Evolutionary conservation across 2,888 invertebrate genomes (phyloP).

Genomic region (Lasioglossum lativentre): DNA sequence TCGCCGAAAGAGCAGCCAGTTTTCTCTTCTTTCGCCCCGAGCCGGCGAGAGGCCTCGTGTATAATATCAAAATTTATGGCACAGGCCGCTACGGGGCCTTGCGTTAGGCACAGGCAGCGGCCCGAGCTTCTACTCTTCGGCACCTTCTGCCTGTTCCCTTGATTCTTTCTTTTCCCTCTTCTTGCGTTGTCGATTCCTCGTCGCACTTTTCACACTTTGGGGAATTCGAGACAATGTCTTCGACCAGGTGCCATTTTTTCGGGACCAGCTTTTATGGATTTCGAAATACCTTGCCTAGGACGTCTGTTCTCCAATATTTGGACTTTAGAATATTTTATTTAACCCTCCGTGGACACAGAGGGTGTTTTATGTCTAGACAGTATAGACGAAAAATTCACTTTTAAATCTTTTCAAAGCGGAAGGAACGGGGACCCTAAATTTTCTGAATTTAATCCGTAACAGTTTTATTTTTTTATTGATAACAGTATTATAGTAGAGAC

Average conservation of each 20-base stretch:
- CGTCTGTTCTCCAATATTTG: neutral
- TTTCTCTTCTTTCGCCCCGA: conserved; percentile 55
- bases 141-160: conserved; percentile 49
- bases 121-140: conserved; percentile 65
- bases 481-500: too few species aligned
- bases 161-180: neutral
- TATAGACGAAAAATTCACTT: too few species aligned
- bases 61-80: conserved; percentile 84
- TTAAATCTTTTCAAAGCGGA: too few species aligned
- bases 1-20: conserved; percentile 20
- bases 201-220: neutral
- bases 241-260: neutral
- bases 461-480: too few species aligned
- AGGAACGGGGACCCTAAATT: too few species aligned
- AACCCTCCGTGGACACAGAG: too few species aligned
- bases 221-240: neutral
- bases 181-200: neutral
- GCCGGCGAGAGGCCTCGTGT: conserved; percentile 72
- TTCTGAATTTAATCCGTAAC: too few species aligned
- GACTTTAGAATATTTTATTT: neutral
- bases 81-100: conserved; percentile 70
- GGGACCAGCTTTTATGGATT: neutral
- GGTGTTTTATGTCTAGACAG: too few species aligned
- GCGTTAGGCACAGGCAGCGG: conserved; percentile 59
- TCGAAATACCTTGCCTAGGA: neutral